phyloP scores from a whole-genome alignment of 1,140 invertebrate genomes.

The Dendrolimus punctatus region DNA sequence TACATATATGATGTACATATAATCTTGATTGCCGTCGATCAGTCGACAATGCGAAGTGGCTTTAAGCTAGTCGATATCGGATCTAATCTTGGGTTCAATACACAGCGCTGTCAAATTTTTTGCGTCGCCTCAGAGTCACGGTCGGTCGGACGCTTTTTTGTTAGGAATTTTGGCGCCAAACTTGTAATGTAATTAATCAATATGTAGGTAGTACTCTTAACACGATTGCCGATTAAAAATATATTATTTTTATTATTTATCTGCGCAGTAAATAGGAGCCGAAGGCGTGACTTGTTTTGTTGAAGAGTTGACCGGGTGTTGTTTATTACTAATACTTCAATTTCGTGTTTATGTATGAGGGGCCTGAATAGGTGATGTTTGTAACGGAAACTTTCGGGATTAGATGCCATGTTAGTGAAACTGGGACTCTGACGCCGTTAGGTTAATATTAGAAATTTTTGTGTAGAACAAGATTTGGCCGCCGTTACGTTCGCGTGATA shows the following conservation, averaged over 20 bases:
- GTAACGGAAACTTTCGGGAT: constrained; percentile 12
- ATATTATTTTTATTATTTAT: constrained; percentile 12
- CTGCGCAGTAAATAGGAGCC: constrained; percentile 16
- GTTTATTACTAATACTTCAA: constrained; percentile 21
- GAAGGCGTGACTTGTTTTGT: constrained; percentile 20
- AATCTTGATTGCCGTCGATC: no score
- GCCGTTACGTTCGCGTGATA: no score
- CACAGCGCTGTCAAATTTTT: constrained; percentile 16
- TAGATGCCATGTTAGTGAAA: neutral
- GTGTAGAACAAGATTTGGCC: no score
- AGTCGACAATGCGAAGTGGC: no score
- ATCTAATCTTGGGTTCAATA: neutral
- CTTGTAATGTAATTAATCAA: constrained; percentile 39
- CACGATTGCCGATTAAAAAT: constrained; percentile 15
- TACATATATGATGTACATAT: no score
- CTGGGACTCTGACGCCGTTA: no score
- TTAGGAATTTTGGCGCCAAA: constrained; percentile 63
- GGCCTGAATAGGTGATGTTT: constrained; percentile 27
- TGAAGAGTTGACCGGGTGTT: constrained; percentile 5
- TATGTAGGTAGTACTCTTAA: constrained; percentile 11
- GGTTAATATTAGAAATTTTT: no score
- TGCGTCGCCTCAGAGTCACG: constrained; percentile 36
- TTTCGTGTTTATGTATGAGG: constrained; percentile 31
- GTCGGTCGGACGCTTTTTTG: constrained; percentile 57
- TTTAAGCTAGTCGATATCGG: no score